Evolutionary conservation across 2,888 invertebrate species (phyloP).

Genomic region (Dicyrtomina minuta): DNA sequence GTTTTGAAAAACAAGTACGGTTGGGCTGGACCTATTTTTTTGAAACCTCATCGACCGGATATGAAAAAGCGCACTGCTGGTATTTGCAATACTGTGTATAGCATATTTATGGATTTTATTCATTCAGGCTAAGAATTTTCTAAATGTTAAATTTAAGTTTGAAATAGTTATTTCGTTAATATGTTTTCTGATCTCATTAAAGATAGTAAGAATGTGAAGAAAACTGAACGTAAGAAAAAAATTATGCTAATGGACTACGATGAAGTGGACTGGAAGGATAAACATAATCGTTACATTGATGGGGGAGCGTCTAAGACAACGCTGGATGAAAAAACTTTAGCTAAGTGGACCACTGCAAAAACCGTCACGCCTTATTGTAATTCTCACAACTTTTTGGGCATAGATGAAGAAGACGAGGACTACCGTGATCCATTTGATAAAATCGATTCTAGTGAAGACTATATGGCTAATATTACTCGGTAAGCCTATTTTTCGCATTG

Average conservation of each 20-base stretch:
- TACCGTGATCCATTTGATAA: slow-evolving; percentile 32
- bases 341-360: slow-evolving; percentile 40
- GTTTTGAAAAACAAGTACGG: slow-evolving; percentile 41
- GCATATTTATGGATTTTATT: too few relatives aligned
- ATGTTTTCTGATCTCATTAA: not conserved
- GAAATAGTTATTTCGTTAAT: too few relatives aligned
- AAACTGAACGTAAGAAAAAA: slow-evolving; percentile 33
- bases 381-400: slow-evolving; percentile 33
- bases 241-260: slow-evolving; percentile 32
- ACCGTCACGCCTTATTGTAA: slow-evolving; percentile 35
- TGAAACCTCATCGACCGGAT: slow-evolving; percentile 36
- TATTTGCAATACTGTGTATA: not conserved
- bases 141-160: too few relatives aligned
- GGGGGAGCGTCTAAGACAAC: slow-evolving; percentile 28
- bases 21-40: slow-evolving; percentile 49
- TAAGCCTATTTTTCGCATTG: not conserved
- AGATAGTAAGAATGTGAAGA: slow-evolving; percentile 21
- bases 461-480: slow-evolving; percentile 34
- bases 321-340: slow-evolving; percentile 43
- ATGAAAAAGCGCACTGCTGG: slow-evolving; percentile 6
- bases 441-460: slow-evolving; percentile 33
- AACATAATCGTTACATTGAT: slow-evolving; percentile 35
- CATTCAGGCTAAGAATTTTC: too few relatives aligned
- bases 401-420: slow-evolving; percentile 36
- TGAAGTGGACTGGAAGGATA: slow-evolving; percentile 38